Evolutionary conservation across 1,140 invertebrate species (phyloP).

Genomic region (Brachystomella parvula): DNA sequence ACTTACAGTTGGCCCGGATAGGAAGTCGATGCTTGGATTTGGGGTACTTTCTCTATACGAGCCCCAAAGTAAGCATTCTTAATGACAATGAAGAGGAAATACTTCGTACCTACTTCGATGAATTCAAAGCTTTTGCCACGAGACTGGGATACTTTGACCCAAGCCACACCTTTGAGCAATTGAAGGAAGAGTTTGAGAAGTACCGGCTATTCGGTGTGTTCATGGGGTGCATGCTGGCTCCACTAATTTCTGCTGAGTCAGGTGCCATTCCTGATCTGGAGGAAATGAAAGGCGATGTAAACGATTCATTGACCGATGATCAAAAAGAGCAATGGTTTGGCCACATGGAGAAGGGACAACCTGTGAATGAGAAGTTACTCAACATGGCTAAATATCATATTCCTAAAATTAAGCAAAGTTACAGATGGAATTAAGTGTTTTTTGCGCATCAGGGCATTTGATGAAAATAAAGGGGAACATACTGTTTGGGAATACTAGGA

Average conservation of each 20-base stretch:
- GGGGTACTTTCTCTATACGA: conserved; percentile 51
- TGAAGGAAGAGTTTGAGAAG: conserved; percentile 14
- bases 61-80: conserved; percentile 32
- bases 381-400: conserved; percentile 1
- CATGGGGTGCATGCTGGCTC: conserved; percentile 16
- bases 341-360: background rate
- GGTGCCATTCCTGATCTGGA: conserved; percentile 22
- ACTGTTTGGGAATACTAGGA: no score
- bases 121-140: conserved; percentile 10
- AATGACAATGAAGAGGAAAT: conserved; percentile 21
- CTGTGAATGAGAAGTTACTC: background rate
- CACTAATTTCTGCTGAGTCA: conserved; percentile 14
- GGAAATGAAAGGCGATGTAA: background rate
- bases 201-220: conserved; percentile 6
- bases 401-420: background rate
- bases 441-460: no score
- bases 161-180: conserved; percentile 12
- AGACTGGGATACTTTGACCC: background rate
- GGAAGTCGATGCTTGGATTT: conserved; percentile 50
- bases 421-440: no score
- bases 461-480: no score
- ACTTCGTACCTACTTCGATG: conserved; percentile 13
- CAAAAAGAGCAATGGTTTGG: background rate
- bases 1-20: conserved; percentile 48
- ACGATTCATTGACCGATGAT: background rate